Conservation (phyloP, 2,888 invertebrate genomes). For the Eilema sororculum region DNA sequence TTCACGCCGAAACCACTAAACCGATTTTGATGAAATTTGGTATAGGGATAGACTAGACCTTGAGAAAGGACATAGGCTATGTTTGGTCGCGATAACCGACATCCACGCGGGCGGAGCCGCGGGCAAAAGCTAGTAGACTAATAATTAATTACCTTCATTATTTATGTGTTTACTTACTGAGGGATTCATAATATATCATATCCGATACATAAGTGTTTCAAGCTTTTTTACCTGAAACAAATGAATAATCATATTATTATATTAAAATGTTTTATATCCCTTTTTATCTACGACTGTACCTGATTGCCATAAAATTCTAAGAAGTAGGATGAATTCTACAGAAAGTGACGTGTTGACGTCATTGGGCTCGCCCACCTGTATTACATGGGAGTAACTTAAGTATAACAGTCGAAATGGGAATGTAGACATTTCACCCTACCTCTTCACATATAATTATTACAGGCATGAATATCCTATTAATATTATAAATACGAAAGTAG, state of each 20-base stretch:
- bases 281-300: background rate
- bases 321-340: background rate
- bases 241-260: background rate
- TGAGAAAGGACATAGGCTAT: no score
- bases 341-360: background rate
- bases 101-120: no score
- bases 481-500: no score
- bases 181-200: no score
- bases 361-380: background rate
- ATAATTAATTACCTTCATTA: no score
- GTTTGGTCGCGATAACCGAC: no score
- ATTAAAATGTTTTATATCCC: background rate
- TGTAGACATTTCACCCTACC: background rate
- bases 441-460: background rate
- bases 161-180: no score
- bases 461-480: background rate
- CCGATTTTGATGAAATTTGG: no score
- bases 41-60: no score
- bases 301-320: background rate
- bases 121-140: no score
- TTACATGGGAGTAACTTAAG: no score
- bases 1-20: no score
- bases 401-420: background rate
- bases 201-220: background rate
- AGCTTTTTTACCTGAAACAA: constrained; percentile 1